phyloP scores from a whole-genome alignment of 2,888 invertebrate genomes.

The Eucriotettix oculatus region DNA sequence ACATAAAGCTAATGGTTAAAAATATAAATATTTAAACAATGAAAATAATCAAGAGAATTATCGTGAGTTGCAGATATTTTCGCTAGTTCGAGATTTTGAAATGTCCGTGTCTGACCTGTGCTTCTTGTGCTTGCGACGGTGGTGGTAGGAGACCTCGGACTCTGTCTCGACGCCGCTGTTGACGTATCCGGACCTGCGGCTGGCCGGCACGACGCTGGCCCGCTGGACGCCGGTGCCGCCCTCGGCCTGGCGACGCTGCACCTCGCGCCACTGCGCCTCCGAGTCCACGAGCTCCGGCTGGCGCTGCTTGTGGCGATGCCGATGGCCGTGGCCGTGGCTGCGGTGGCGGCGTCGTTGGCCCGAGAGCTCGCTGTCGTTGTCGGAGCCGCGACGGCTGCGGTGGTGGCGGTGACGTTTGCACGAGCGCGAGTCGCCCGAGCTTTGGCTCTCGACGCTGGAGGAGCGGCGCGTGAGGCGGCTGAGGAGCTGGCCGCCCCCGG shows the following conservation, averaged over 20 bases:
- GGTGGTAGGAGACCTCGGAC: conserved; percentile 25
- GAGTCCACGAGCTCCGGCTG: conserved; percentile 60
- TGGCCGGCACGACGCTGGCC: conserved; percentile 48
- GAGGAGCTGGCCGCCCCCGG: background rate
- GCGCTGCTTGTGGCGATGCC: conserved; percentile 41
- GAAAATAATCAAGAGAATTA: too few relatives aligned
- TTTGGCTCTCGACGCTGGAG: conserved; percentile 62
- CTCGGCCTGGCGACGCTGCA: conserved; percentile 55
- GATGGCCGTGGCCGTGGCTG: conserved; percentile 57
- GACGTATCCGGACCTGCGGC: conserved; percentile 21
- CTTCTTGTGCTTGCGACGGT: conserved; percentile 23
- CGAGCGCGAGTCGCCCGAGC: conserved; percentile 68
- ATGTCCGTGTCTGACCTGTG: conserved; percentile 13
- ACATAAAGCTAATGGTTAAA: too few relatives aligned
- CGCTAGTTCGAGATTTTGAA: too few relatives aligned
- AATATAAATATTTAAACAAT: too few relatives aligned
- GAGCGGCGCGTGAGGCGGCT: background rate
- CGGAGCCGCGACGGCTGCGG: conserved; percentile 66
- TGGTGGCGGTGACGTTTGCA: conserved; percentile 40
- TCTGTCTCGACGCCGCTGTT: conserved; percentile 30
- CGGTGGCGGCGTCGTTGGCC: conserved; percentile 71
- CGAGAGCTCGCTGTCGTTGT: conserved; percentile 80
- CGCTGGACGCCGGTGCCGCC: conserved; percentile 42
- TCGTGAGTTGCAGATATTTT: too few relatives aligned
- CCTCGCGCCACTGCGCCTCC: conserved; percentile 77